Evolutionary conservation across 2,797 vertebrate species (phyloP).

Genomic region (Acipenser ruthenus): DNA sequence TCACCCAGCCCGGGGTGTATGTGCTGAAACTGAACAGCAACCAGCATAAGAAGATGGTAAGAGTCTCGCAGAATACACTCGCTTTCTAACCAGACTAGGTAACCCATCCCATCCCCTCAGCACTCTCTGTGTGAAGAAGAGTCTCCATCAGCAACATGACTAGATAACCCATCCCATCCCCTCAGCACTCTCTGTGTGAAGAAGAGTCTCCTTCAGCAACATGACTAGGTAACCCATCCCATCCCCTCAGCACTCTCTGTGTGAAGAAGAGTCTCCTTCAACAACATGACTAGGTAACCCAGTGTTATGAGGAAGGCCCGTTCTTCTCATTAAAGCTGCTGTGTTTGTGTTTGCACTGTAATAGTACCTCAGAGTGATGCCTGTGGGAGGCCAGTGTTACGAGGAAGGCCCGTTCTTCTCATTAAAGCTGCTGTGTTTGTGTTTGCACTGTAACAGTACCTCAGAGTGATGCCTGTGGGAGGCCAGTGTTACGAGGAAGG

Average conservation of each 20-base stretch:
- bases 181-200: no score
- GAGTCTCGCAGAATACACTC: constrained; percentile 17
- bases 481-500: constrained; percentile 72
- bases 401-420: constrained; percentile 42
- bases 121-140: no score
- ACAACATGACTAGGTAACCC: no score
- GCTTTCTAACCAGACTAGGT: neutral
- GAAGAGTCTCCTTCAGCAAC: no score
- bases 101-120: no score
- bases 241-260: no score
- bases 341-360: neutral
- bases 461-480: constrained; percentile 67
- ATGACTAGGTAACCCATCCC: no score
- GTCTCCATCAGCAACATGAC: no score
- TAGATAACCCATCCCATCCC: no score
- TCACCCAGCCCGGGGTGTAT: constrained; percentile 69
- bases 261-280: no score
- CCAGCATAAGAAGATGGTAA: constrained; percentile 69
- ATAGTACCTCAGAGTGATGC: constrained; percentile 76
- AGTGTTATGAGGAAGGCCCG: no score
- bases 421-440: neutral
- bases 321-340: no score
- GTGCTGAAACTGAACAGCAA: constrained; percentile 71
- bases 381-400: constrained; percentile 67
- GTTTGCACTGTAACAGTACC: constrained; percentile 49